A percentile compares a stretch with the other conserved stretches of the same genome.
These are phyloP conservation scores for Torymus auratus DNA, from an alignment of 2,888 invertebrate species.

Conservation along the genomic window DNA sequence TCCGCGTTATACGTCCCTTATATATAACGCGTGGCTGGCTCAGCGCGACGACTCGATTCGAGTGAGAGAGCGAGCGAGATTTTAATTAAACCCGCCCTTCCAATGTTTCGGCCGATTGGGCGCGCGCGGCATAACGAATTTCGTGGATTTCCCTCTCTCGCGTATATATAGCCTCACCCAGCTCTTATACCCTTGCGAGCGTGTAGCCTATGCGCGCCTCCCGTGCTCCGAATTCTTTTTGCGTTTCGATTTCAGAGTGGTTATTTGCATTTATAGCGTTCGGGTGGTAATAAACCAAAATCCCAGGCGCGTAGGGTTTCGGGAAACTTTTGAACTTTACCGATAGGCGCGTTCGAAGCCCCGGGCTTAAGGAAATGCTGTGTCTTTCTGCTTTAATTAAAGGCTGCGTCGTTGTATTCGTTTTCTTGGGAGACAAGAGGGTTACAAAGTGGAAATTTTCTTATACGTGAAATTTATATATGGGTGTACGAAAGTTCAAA, in stretches of 20 bases:
- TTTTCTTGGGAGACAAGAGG: too few relatives aligned
- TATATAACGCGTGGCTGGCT: background rate
- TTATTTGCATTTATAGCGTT: conserved; percentile 34
- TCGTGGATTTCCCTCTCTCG: background rate
- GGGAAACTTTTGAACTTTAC: too few relatives aligned
- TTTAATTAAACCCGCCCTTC: conserved; percentile 77
- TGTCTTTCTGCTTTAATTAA: too few relatives aligned
- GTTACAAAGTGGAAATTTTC: too few relatives aligned
- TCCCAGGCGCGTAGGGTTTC: background rate
- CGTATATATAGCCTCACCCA: background rate
- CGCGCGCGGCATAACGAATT: conserved; percentile 44
- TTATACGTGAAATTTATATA: too few relatives aligned
- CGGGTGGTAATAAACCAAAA: conserved; percentile 13
- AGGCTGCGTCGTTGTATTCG: too few relatives aligned
- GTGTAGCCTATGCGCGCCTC: background rate
- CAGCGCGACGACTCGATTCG: conserved; percentile 57
- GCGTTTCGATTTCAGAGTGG: background rate
- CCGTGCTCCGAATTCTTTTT: conserved; percentile 21
- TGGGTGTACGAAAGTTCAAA: too few relatives aligned
- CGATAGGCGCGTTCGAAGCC: too few relatives aligned
- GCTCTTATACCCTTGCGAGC: background rate
- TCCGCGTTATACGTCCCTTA: background rate
- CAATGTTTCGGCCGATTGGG: conserved; percentile 75
- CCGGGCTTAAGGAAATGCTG: too few relatives aligned
- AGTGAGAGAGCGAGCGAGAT: conserved; percentile 63